Evolutionary conservation across 2,888 invertebrate genomes (phyloP), one percentile per base, ranked within the genome.

Genomic region (Netelia inedita): DNA sequence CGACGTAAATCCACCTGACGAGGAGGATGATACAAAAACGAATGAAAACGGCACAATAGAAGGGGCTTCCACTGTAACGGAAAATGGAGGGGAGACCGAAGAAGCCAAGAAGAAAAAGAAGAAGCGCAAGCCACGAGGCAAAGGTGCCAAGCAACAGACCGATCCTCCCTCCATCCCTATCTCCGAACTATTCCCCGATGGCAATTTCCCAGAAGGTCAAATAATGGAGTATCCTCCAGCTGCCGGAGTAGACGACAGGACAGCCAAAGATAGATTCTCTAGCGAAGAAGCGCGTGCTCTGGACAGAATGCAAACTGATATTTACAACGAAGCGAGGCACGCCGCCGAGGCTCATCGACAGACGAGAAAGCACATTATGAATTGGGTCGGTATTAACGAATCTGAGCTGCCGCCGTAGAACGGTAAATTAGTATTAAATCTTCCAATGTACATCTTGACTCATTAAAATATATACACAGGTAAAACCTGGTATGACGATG

Each of bases 401-500:
- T 6, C 6, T 35, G 6, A 6, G 35, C 5, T 35, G 1, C 35
- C 35, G 35, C 35, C 3, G n/a, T 35, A 68, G 16, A 53, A 16
- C 23, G 43, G 28, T 59, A n/a, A 55, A 79, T 19, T 78, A 57
- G 8, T 19, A 41, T 19, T 46, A 46, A 46, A 14, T 46, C 46
- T 14, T 14, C 5, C 14, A 46, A 46, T 14, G 46, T 46, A 46
- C 46, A 46, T 46, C 1, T 68, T 35, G 14, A 35, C 35, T 53
- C 43, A n/a, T 65, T 66, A 35, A 55, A 50, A 55, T 43, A 21
- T 16, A 28, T 79, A 55, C 74, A 14, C 63, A 92, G 92, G 91
- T 99, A 61, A 98, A 99, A 94, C 99, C 99, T 0, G 99, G 99
- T 78, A 99, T 99, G 98, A 98, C 97, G 0, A 99, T 99, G 99